Evolutionary conservation across 2,113 vertebrate genomes (phyloP), one percentile per base, ranked within the genome.

Genomic region (Passer montanus): DNA sequence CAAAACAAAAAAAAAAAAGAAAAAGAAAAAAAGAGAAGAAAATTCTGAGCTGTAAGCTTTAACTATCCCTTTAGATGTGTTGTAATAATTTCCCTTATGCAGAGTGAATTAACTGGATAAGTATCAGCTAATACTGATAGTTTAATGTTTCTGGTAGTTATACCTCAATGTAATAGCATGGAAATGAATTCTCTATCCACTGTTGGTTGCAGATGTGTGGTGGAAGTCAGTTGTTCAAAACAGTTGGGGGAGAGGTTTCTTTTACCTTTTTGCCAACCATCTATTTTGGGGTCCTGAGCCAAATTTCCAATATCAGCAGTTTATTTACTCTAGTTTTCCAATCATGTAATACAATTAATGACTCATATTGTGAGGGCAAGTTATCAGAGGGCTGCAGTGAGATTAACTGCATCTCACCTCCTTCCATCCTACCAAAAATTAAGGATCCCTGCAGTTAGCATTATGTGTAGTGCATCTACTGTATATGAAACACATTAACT

Each of bases 161-260:
- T 89, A 92, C 96, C 97, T 98, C 97, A 96, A 39, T 97, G 95
- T 98, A 96, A 95, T 95, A 96, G 97, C 98, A 98, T 98, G 98
- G 97, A 98, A 97, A 98, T 97, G 94, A 98, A 97, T 97, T 97
- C 97, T 95, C 79, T 95, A 95, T 95, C 90, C 80, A 92, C 89
- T 80, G 58, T 96, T 53, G 90, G 82, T 98, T 86, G 82, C 94
- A 97, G 81, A 96, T 93, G 85, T 50, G 86, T 96, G 91, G 87
- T 94, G 94, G 75, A 91, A 62, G 46, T 93, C 76, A 79, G 49
- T 90, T 95, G 85, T 95, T 97, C 88, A 80, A 95, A 95, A 74
- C 30, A 90, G 6, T 11, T 78, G 56, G n/a, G 55, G 66, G 35
- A 67, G 41, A 64, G 58, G 35, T 2, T 33, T 66, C 37, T 66